These are phyloP conservation scores for Ctenosaura bakeri DNA, from an alignment of 2,797 vertebrate species.

Conservation along the genomic window DNA sequence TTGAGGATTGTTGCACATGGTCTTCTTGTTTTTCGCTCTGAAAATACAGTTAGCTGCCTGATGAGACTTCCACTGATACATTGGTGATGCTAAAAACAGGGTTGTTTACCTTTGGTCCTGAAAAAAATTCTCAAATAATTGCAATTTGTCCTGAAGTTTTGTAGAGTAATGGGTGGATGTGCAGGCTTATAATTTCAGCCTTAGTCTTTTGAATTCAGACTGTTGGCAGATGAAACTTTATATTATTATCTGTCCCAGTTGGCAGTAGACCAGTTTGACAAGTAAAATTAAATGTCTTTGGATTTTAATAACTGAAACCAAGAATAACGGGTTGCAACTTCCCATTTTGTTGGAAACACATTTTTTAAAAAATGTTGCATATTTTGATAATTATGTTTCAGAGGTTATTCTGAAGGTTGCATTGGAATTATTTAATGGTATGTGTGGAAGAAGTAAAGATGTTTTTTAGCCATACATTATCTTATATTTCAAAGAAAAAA, in stretches of 20 bases:
- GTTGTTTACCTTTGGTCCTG: background rate
- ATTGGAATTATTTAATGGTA: background rate
- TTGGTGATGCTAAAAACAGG: background rate
- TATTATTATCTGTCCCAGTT: background rate
- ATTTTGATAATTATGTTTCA: background rate
- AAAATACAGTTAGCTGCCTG: background rate
- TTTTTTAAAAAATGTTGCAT: background rate
- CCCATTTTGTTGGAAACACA: background rate
- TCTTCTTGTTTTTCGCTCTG: constrained; percentile 49
- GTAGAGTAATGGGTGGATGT: background rate
- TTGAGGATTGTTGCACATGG: constrained; percentile 58
- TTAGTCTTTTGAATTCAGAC: background rate
- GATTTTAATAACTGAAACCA: background rate
- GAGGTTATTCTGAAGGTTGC: background rate
- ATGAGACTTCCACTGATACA: background rate
- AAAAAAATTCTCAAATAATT: background rate
- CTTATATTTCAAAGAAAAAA: background rate
- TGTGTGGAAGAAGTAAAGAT: background rate
- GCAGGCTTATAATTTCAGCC: background rate
- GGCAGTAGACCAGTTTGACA: background rate
- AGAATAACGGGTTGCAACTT: background rate
- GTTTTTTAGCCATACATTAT: background rate
- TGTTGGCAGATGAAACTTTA: background rate
- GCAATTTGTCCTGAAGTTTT: background rate
- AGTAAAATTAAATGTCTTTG: background rate